phyloP scores from a whole-genome alignment of 2,113 vertebrate genomes.

The Prinia subflava region DNA sequence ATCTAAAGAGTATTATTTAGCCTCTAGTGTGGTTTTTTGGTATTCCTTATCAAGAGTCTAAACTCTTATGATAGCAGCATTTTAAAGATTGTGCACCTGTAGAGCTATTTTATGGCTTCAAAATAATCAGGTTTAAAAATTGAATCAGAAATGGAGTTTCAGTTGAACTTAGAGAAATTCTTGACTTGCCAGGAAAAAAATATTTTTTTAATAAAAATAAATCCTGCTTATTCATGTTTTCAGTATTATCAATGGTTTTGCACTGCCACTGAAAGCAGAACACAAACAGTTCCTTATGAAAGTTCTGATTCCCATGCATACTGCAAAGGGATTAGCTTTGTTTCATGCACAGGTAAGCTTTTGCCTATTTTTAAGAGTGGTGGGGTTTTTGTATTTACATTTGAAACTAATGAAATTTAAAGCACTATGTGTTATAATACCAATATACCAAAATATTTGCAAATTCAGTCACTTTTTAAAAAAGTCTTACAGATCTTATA shows the following conservation, averaged over 20 bases:
- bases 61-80: background rate
- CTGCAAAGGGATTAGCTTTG: constrained; percentile 90
- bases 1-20: background rate
- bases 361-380: constrained; percentile 25
- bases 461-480: background rate
- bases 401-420: background rate
- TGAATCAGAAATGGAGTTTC: background rate
- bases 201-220: constrained; percentile 31
- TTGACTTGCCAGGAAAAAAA: background rate
- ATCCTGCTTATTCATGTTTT: constrained; percentile 63
- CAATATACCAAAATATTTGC: background rate
- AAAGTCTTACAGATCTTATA: background rate
- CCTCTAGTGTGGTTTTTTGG: background rate
- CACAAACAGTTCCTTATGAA: constrained; percentile 99
- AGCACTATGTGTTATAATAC: background rate
- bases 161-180: background rate
- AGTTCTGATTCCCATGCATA: constrained; percentile 97
- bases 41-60: background rate
- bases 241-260: constrained; percentile 99
- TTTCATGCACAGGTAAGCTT: constrained; percentile 95
- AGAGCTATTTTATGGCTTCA: background rate
- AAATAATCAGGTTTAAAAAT: background rate
- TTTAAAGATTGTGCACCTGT: background rate
- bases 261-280: constrained; percentile 95
- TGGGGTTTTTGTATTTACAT: background rate